A percentile compares a stretch with the other conserved stretches of the same genome.
Conservation (phyloP, 2,888 invertebrate species). For the Lycia hirtaria region DNA sequence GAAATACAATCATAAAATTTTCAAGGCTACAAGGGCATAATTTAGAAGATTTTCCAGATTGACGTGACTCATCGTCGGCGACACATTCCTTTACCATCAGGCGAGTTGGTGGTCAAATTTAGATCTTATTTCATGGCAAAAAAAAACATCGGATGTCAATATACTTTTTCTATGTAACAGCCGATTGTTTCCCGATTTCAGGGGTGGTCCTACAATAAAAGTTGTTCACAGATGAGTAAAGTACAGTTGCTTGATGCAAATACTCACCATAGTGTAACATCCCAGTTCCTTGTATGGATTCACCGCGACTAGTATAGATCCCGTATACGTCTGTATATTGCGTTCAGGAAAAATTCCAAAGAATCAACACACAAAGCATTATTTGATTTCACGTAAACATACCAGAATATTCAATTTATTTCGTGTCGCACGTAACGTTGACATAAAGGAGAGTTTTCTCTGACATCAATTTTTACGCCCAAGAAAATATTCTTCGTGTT, state of each 20-base stretch:
- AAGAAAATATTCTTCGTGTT: neutral
- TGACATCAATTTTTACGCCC: neutral
- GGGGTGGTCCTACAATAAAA: too few species aligned
- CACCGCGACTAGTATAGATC: constrained; percentile 96
- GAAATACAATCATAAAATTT: too few species aligned
- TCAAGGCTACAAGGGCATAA: too few species aligned
- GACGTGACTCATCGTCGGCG: too few species aligned
- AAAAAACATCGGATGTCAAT: too few species aligned
- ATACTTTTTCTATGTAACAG: too few species aligned
- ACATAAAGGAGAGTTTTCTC: neutral
- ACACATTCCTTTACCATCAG: too few species aligned
- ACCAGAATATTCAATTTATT: neutral
- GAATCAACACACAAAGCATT: neutral
- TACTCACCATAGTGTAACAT: constrained; percentile 94
- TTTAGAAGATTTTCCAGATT: too few species aligned
- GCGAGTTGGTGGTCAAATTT: too few species aligned
- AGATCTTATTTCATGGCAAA: too few species aligned
- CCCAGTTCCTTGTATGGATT: constrained; percentile 97
- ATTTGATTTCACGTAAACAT: neutral
- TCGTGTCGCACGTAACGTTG: neutral
- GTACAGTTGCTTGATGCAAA: neutral
- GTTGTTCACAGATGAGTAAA: too few species aligned
- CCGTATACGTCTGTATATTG: constrained; percentile 93
- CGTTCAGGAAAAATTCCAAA: constrained; percentile 79
- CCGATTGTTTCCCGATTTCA: too few species aligned